phyloP scores from a whole-genome alignment of 2,113 vertebrate genomes.

The Sprattus sprattus region DNA sequence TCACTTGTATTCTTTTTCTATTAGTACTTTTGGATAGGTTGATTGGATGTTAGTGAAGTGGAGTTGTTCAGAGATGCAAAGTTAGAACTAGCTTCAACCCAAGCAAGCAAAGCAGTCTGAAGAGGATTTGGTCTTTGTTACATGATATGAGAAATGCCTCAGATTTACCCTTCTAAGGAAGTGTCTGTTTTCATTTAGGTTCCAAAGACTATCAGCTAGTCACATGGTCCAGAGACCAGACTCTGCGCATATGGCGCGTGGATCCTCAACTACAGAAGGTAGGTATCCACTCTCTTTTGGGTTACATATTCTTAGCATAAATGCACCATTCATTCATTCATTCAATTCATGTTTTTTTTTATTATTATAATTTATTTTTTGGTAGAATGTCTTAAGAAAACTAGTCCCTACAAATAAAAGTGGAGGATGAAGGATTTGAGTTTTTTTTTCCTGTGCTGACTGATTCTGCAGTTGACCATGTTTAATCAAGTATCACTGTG shows the following conservation, averaged over 20 bases:
- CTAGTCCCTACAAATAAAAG: background rate
- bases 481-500: background rate
- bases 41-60: background rate
- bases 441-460: background rate
- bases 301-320: background rate
- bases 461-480: background rate
- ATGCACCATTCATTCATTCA: background rate
- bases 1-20: background rate
- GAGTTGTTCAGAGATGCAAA: background rate
- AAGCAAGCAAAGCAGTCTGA: too few species aligned
- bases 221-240: slow-evolving; percentile 97
- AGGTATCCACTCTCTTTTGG: slow-evolving; percentile 30
- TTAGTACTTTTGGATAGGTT: background rate
- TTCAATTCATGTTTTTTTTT: background rate
- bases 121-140: background rate
- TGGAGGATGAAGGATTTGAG: background rate
- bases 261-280: slow-evolving; percentile 95
- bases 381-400: background rate
- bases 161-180: background rate
- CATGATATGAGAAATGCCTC: background rate
- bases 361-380: background rate
- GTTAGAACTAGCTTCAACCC: background rate
- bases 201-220: slow-evolving; percentile 94
- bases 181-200: slow-evolving; percentile 64
- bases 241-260: slow-evolving; percentile 92